phyloP scores from a whole-genome alignment of 2,113 vertebrate species.

The Ptychochromis oligacanthus region DNA sequence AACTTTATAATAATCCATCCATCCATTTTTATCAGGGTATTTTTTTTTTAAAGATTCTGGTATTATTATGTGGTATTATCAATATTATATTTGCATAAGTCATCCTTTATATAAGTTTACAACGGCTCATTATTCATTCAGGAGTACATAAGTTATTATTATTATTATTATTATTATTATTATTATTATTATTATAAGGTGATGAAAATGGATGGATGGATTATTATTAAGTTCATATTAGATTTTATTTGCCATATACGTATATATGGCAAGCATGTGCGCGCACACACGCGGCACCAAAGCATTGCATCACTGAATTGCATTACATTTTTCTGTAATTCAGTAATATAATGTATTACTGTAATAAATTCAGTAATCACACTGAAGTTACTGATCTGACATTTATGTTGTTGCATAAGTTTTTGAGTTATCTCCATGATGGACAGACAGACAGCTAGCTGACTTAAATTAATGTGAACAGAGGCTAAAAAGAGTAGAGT shows the following conservation, averaged over 20 bases:
- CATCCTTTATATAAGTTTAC: background rate
- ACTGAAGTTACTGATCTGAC: too few species aligned
- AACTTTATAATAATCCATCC: too few species aligned
- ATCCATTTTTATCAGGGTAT: background rate
- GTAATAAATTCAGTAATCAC: too few species aligned
- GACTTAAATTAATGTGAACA: background rate
- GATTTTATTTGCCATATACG: too few species aligned
- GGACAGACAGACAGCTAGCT: background rate
- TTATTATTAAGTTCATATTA: too few species aligned
- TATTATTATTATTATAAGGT: too few species aligned
- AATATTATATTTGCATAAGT: fast-evolving
- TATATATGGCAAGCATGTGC: too few species aligned
- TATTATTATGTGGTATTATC: background rate
- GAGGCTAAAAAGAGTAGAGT: background rate
- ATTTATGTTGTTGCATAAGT: too few species aligned
- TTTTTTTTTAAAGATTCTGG: background rate
- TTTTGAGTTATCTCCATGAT: background rate
- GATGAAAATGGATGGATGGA: too few species aligned
- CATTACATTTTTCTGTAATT: background rate
- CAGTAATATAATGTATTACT: too few species aligned
- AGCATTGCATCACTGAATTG: background rate
- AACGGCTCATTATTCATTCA: background rate
- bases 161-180: too few species aligned
- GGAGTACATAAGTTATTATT: background rate
- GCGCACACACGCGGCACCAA: too few species aligned